Evolutionary conservation across 2,888 invertebrate genomes (phyloP).

Genomic region (Vesta saturnalis): DNA sequence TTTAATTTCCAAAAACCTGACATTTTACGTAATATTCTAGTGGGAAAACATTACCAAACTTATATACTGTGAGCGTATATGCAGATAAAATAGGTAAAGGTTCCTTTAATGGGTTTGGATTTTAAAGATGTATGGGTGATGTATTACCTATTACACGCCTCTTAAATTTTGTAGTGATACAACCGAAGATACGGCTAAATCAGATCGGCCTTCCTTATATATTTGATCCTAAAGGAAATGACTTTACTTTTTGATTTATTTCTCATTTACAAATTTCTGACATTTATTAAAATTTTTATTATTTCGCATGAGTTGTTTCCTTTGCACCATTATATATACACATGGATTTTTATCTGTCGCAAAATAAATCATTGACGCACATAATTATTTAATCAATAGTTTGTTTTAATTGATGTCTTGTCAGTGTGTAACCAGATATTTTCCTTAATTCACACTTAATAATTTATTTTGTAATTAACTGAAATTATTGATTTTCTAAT

Average conservation of each 20-base stretch:
- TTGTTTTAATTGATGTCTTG: conserved; percentile 20
- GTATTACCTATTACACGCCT: conserved; percentile 31
- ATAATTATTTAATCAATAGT: conserved; percentile 19
- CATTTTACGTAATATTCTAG: no score
- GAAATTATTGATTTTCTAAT: conserved; percentile 28
- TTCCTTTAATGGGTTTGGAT: conserved; percentile 14
- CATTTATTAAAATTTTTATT: neutral
- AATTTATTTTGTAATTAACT: conserved; percentile 21
- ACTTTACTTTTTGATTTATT: neutral
- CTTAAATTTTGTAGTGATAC: conserved; percentile 25
- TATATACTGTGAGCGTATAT: no score
- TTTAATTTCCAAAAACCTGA: no score
- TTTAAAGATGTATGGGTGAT: conserved; percentile 20
- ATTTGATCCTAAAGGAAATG: neutral
- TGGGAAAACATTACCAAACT: neutral
- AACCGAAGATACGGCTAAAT: conserved; percentile 17
- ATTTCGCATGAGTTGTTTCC: neutral
- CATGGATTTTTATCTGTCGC: neutral
- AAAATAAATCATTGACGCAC: conserved; percentile 16
- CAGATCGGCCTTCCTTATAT: conserved; percentile 12
- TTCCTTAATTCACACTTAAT: conserved; percentile 18
- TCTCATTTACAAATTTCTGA: neutral
- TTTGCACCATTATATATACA: neutral
- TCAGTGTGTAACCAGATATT: conserved; percentile 12
- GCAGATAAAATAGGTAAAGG: neutral